Conservation (phyloP, 2,797 vertebrate genomes). For the Pseudocheirus occidentalis region DNA sequence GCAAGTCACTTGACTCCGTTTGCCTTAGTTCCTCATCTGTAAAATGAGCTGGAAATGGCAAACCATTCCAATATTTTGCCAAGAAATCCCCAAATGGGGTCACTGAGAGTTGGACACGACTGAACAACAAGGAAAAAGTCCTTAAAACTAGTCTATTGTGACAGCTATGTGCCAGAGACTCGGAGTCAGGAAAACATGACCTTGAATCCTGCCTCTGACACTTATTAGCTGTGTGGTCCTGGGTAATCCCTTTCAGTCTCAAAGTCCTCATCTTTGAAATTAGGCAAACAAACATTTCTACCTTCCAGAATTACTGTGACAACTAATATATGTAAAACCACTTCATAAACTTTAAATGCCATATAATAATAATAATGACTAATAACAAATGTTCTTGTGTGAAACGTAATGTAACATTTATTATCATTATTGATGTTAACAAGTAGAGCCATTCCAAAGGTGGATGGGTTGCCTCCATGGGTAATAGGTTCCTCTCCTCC, state of each 20-base stretch:
- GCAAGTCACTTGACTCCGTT: not conserved
- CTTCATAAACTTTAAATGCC: not conserved
- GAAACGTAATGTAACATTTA: not conserved
- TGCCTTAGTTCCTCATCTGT: not conserved
- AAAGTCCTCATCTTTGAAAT: conserved; percentile 13
- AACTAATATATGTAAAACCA: not conserved
- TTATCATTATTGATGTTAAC: not conserved
- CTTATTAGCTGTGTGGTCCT: not conserved
- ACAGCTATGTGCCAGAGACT: not conserved
- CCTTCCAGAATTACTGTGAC: not conserved
- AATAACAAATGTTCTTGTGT: not conserved
- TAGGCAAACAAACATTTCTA: not conserved
- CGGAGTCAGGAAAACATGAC: not conserved
- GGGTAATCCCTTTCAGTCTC: not conserved
- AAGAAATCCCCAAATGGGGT: not conserved
- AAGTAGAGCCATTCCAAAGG: not conserved
- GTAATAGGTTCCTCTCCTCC: not conserved
- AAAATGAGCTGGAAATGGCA: not conserved
- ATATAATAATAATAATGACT: too few species aligned
- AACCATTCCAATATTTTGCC: not conserved
- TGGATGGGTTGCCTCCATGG: not conserved
- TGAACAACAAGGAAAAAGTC: not conserved
- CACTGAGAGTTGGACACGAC: not conserved
- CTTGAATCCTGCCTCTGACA: not conserved
- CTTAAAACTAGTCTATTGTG: not conserved